Evolutionary conservation across 2,797 vertebrate genomes (phyloP), one percentile per base, ranked within the genome.

Genomic region (Notamacropus eugenii): DNA sequence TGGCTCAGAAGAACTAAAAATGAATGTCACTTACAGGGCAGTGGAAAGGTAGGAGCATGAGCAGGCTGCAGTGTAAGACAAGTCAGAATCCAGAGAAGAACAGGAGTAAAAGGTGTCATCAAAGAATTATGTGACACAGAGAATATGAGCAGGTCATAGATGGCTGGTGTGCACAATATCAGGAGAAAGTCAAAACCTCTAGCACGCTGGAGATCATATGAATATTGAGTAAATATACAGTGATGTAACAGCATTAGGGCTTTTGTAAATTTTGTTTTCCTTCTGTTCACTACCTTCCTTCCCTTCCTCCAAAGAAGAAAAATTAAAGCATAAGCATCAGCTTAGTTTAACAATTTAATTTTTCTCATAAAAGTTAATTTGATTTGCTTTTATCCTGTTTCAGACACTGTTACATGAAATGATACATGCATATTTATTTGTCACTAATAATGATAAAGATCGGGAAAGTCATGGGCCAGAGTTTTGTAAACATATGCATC

Each of bases 321-420:
- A 27, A 11, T 87, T 82, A 82, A 87, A 87, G 40, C 74, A 46
- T 27, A 87, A 87, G 24, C 9, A 27, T 50, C 74, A 50, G 10
- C 74, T 87, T 87, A 24, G 9, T 50, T 87, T 82, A 40, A 74
- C 67, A 82, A 40, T 40, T 22, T 87, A 87, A 50, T 87, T 87
- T 27, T 93, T 54, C 87, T 91, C 95, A 96, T 59, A 52, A 9
- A 95, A 59, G 54, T 92, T 92, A 91, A 90, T 92, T 82, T 93
- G 58, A 54, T 62, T 31, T 29, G 31, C 24, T 82, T 91, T 22
- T 95, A 95, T 95, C 95, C 57, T 94, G 28, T 97, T 98, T 93
- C 99, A 99, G 99, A 99, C 99, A 0, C 99, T 99, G 59, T 98
- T 99, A 95, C 99, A 99, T 56, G 99, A 99, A 98, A 99, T 99